Evolutionary conservation across 2,888 invertebrate genomes (phyloP).

Genomic region (Cryptosula pallasiana): DNA sequence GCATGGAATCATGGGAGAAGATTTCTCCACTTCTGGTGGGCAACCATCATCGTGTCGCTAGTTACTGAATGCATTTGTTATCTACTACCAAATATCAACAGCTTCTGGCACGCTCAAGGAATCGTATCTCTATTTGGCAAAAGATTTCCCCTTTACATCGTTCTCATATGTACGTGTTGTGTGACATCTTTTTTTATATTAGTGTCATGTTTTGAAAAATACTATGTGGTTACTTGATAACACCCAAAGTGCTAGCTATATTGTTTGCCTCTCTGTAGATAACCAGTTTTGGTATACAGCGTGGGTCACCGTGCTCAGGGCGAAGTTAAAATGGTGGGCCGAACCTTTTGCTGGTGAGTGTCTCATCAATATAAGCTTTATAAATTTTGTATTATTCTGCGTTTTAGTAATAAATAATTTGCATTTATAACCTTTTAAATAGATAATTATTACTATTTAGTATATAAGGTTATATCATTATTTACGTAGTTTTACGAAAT

Average conservation of each 20-base stretch:
- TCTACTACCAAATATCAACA: constrained; percentile 68
- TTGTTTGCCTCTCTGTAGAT: constrained; percentile 53
- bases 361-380: too few species aligned
- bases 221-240: background rate
- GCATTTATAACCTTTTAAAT: too few species aligned
- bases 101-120: constrained; percentile 78
- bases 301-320: constrained; percentile 54
- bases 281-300: constrained; percentile 58
- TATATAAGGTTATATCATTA: too few species aligned
- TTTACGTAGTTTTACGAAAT: too few species aligned
- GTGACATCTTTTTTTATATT: background rate
- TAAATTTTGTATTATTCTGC: too few species aligned
- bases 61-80: constrained; percentile 68
- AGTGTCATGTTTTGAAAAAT: background rate
- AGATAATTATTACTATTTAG: too few species aligned
- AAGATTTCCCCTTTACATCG: constrained; percentile 68
- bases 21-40: constrained; percentile 70
- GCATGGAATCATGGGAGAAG: constrained; percentile 68
- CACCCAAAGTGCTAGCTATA: too few species aligned
- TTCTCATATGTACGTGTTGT: constrained; percentile 64
- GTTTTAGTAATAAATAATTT: too few species aligned
- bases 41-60: constrained; percentile 67
- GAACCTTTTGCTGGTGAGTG: constrained; percentile 54
- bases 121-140: constrained; percentile 68
- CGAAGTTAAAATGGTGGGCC: constrained; percentile 56